These are phyloP conservation scores for Diadophis punctatus DNA, from an alignment of 2,113 vertebrate genomes.

Conservation along the genomic window DNA sequence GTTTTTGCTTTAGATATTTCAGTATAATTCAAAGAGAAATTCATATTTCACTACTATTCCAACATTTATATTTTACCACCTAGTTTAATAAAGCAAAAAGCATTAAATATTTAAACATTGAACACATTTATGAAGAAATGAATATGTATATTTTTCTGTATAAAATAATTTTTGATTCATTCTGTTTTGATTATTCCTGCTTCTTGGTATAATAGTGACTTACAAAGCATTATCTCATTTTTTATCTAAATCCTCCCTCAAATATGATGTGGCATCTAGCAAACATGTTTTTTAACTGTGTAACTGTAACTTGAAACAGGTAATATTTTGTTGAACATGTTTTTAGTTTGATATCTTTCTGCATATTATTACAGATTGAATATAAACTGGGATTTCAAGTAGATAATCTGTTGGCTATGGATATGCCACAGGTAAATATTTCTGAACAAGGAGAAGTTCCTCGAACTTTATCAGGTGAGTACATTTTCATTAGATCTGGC, in stretches of 20 bases:
- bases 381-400: slow-evolving; percentile 91
- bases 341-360: not conserved
- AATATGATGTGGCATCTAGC: not conserved
- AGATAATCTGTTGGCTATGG: slow-evolving; percentile 88
- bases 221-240: not conserved
- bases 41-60: not conserved
- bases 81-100: not conserved
- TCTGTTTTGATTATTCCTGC: not conserved
- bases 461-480: slow-evolving; percentile 82
- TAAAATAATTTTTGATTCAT: not conserved
- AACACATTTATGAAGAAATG: not conserved
- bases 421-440: slow-evolving; percentile 88
- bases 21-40: not conserved
- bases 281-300: not conserved
- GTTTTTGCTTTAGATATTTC: not conserved
- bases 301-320: not conserved
- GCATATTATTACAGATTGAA: slow-evolving; percentile 78
- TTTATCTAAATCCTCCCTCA: not conserved
- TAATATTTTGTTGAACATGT: not conserved
- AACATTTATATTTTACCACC: not conserved
- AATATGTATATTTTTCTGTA: not conserved
- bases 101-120: not conserved
- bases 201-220: not conserved
- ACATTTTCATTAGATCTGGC: not conserved
- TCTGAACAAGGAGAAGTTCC: slow-evolving; percentile 90